These are phyloP conservation scores for Vulpes ferrilata DNA, from an alignment of 2,113 vertebrate genomes.

Conservation along the genomic window DNA sequence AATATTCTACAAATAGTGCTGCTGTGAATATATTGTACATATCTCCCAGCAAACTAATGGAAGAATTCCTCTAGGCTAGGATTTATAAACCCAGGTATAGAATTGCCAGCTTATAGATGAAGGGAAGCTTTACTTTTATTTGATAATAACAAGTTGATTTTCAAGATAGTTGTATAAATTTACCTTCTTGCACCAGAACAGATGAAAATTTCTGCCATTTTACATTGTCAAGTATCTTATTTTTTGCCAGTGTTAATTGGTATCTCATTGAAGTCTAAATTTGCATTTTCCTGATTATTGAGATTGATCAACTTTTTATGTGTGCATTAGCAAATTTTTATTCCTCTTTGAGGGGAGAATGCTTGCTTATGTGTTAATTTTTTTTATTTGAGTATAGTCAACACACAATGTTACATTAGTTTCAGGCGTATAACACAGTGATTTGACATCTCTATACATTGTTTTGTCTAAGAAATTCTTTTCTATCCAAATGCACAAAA, in stretches of 20 bases:
- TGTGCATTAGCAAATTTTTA: background rate
- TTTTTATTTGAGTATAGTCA: background rate
- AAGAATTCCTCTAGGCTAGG: background rate
- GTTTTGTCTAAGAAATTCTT: background rate
- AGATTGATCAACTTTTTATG: background rate
- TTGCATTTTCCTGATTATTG: background rate
- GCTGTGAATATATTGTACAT: background rate
- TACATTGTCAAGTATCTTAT: background rate
- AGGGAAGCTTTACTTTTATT: background rate
- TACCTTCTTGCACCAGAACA: background rate
- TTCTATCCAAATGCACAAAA: background rate
- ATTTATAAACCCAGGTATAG: background rate
- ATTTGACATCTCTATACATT: background rate
- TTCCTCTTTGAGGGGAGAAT: background rate
- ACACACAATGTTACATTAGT: background rate
- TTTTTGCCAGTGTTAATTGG: background rate
- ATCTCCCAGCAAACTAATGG: background rate
- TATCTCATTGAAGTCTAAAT: background rate
- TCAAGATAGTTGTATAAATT: background rate
- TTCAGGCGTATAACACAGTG: background rate
- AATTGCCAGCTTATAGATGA: background rate
- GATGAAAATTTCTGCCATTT: background rate
- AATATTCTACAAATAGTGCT: background rate
- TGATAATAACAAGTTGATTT: background rate
- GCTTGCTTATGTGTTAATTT: background rate